Evolutionary conservation across 2,888 invertebrate species (phyloP).

Genomic region (Zaprionus obscuricornis): DNA sequence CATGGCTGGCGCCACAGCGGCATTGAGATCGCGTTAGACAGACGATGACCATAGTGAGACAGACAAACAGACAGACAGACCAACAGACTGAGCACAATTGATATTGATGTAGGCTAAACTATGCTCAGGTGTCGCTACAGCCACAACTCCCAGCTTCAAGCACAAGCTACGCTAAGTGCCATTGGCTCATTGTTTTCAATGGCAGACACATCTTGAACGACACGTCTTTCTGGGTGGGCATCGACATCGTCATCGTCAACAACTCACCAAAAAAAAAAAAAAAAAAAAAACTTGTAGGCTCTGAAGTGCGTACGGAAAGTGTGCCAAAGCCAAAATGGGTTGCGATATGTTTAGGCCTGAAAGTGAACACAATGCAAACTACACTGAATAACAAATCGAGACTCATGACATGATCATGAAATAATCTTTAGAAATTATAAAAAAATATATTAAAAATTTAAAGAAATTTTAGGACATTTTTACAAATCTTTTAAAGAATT

Average conservation of each 20-base stretch:
- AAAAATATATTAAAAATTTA: not conserved
- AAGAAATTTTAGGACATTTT: too few relatives aligned
- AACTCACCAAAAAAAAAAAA: constrained; percentile 3
- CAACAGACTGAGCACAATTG: constrained; percentile 2
- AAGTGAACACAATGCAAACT: constrained; percentile 16
- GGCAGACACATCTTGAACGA: constrained; percentile 51
- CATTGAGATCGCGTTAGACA: constrained; percentile 53
- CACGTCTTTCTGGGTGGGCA: constrained; percentile 60
- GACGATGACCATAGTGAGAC: not conserved
- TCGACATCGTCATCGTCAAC: not conserved
- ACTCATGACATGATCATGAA: not conserved
- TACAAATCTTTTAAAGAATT: too few relatives aligned
- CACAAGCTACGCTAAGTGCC: constrained; percentile 49
- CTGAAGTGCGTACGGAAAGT: constrained; percentile 61
- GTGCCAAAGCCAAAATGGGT: constrained; percentile 54
- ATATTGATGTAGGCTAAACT: constrained; percentile 61
- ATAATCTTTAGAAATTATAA: not conserved
- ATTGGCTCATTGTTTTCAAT: constrained; percentile 54
- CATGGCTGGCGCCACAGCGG: constrained; percentile 70
- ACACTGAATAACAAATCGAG: constrained; percentile 20
- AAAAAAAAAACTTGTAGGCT: constrained; percentile 1
- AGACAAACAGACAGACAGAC: constrained; percentile 16
- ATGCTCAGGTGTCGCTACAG: constrained; percentile 58
- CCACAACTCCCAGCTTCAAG: constrained; percentile 32
- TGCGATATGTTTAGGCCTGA: constrained; percentile 53